A percentile compares a stretch with the other conserved stretches of the same genome.
These are phyloP conservation scores for Crenichthys baileyi DNA, from an alignment of 2,797 vertebrate species.

Conservation along the genomic window DNA sequence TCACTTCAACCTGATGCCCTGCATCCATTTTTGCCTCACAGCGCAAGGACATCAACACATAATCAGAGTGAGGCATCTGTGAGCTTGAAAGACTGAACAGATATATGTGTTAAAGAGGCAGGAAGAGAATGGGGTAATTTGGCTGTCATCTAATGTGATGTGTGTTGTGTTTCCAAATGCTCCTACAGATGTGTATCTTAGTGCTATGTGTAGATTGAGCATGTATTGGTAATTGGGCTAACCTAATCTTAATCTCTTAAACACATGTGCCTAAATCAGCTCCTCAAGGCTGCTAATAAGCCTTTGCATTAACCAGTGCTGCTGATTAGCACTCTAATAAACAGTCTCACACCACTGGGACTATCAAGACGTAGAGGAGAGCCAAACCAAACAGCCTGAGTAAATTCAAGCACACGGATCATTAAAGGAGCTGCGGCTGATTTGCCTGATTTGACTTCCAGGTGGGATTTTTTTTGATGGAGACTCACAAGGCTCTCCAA, in stretches of 20 bases:
- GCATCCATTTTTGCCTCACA: conserved; percentile 39
- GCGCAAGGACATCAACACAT: conserved; percentile 38
- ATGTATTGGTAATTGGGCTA: conserved; percentile 75
- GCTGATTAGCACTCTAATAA: conserved; percentile 74
- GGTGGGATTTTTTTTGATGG: conserved; percentile 71
- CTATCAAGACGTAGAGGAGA: conserved; percentile 59
- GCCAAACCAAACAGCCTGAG: conserved; percentile 68
- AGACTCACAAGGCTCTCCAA: conserved; percentile 41
- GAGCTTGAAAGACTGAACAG: conserved; percentile 53
- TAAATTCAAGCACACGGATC: conserved; percentile 74
- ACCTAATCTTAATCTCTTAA: conserved; percentile 68
- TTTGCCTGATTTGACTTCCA: conserved; percentile 63
- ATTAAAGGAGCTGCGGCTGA: conserved; percentile 59
- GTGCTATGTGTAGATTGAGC: conserved; percentile 56
- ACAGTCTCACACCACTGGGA: conserved; percentile 72
- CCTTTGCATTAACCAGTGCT: conserved; percentile 72
- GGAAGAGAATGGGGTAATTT: conserved; percentile 36
- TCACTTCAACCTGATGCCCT: conserved; percentile 30
- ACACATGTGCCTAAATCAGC: conserved; percentile 73
- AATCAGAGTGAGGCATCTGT: conserved; percentile 31
- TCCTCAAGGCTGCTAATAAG: conserved; percentile 64
- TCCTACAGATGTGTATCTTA: conserved; percentile 52
- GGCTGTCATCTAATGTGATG: conserved; percentile 36
- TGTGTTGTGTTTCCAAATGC: conserved; percentile 55
- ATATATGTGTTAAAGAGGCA: conserved; percentile 50